Conservation (phyloP, 2,888 invertebrate genomes). For the Sarcophaga caerulescens region DNA sequence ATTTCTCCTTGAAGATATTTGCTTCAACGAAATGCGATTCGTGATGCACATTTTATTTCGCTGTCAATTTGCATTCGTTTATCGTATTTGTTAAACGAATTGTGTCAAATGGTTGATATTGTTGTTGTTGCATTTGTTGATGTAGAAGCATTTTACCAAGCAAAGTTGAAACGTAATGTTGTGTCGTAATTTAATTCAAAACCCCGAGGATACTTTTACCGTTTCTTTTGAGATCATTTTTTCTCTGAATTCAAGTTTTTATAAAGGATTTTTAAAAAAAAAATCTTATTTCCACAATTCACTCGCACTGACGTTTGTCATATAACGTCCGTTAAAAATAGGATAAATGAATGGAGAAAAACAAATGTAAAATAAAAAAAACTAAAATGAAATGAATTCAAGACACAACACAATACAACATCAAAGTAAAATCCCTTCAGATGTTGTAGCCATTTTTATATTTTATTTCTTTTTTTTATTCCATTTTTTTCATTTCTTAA, state of each 20-base stretch:
- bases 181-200: slow-evolving; percentile 63
- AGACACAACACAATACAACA: slow-evolving; percentile 27
- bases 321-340: slow-evolving; percentile 52
- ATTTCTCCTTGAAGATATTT: not conserved
- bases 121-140: not conserved
- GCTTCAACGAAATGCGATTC: not conserved
- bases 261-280: no score
- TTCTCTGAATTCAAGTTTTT: not conserved
- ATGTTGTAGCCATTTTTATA: slow-evolving; percentile 21
- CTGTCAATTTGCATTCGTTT: slow-evolving; percentile 8
- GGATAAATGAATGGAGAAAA: slow-evolving; percentile 25
- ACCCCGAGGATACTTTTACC: slow-evolving; percentile 51
- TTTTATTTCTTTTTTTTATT: slow-evolving; percentile 7
- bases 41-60: slow-evolving; percentile 10
- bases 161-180: slow-evolving; percentile 48
- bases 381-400: not conserved
- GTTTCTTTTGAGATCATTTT: slow-evolving; percentile 41
- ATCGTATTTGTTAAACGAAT: slow-evolving; percentile 5
- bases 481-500: slow-evolving; percentile 5
- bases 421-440: slow-evolving; percentile 56
- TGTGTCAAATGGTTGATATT: slow-evolving; percentile 20
- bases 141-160: not conserved
- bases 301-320: slow-evolving; percentile 35
- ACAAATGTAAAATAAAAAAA: slow-evolving; percentile 15
- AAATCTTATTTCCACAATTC: slow-evolving; percentile 7